Percentiles rank a stretch among this genome's conserved stretches.
Conservation (phyloP, 2,113 vertebrate genomes). For the Ageneiosus marmoratus region DNA sequence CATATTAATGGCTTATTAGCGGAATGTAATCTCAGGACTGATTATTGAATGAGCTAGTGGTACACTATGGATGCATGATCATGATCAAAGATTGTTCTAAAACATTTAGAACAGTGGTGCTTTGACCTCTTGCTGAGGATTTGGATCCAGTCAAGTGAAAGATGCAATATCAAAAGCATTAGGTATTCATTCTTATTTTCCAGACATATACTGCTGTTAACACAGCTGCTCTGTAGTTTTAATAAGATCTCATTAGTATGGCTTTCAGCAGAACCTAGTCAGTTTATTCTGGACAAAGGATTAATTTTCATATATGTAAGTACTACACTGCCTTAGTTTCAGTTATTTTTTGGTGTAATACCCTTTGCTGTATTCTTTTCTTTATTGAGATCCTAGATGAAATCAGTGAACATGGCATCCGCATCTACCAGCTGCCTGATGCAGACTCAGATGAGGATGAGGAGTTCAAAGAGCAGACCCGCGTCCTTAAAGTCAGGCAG, state of each 20-base stretch:
- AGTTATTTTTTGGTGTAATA: background rate
- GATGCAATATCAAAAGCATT: background rate
- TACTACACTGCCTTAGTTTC: background rate
- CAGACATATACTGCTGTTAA: background rate
- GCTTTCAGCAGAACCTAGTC: background rate
- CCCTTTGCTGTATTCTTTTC: background rate
- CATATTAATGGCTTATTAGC: background rate
- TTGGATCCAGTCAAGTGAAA: background rate
- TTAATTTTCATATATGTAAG: background rate
- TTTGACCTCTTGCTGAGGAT: background rate
- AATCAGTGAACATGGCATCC: constrained; percentile 88
- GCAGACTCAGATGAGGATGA: constrained; percentile 94
- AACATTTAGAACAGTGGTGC: background rate
- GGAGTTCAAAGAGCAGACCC: constrained; percentile 93
- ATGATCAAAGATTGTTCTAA: constrained; percentile 11
- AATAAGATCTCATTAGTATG: background rate
- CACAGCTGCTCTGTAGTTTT: background rate
- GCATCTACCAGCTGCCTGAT: constrained; percentile 90
- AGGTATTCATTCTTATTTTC: background rate
- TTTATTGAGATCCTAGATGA: constrained; percentile 83
- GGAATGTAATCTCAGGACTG: background rate
- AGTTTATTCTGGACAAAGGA: background rate
- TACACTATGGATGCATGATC: background rate
- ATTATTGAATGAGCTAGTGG: background rate
- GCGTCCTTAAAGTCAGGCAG: constrained; percentile 82